Conservation (phyloP, 2,797 vertebrate genomes). For the Sebastes aleutianus region DNA sequence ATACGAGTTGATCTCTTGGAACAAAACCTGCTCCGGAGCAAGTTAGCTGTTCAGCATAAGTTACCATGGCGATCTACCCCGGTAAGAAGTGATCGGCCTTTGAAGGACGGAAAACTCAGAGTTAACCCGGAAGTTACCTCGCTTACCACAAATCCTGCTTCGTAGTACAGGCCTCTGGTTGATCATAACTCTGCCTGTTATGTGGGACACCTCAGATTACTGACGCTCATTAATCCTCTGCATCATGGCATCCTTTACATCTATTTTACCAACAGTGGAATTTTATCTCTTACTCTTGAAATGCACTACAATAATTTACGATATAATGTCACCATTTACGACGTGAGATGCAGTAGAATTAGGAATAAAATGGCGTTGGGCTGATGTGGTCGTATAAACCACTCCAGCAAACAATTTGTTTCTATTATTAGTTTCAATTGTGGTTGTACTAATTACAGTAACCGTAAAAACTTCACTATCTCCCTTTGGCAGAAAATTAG, state of each 20-base stretch:
- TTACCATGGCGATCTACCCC: no score
- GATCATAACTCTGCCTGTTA: background rate
- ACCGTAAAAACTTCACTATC: background rate
- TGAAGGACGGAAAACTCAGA: no score
- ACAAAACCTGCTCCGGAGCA: no score
- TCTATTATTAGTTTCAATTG: background rate
- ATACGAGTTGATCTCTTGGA: no score
- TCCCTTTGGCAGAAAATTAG: background rate
- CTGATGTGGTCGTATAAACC: background rate
- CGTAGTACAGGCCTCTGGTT: background rate
- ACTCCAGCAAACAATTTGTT: background rate
- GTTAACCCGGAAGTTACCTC: no score
- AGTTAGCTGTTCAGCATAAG: no score
- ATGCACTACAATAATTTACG: background rate
- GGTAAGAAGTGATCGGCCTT: accelerated
- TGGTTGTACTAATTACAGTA: background rate
- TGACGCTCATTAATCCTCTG: background rate
- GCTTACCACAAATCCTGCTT: no score
- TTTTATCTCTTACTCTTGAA: background rate
- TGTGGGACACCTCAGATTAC: background rate
- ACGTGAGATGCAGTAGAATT: background rate
- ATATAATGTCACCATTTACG: background rate
- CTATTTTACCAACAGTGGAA: background rate
- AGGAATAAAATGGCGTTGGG: background rate
- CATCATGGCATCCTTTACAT: background rate